Evolutionary conservation across 1,140 invertebrate genomes (phyloP).

Genomic region (Drosophila insularis): DNA sequence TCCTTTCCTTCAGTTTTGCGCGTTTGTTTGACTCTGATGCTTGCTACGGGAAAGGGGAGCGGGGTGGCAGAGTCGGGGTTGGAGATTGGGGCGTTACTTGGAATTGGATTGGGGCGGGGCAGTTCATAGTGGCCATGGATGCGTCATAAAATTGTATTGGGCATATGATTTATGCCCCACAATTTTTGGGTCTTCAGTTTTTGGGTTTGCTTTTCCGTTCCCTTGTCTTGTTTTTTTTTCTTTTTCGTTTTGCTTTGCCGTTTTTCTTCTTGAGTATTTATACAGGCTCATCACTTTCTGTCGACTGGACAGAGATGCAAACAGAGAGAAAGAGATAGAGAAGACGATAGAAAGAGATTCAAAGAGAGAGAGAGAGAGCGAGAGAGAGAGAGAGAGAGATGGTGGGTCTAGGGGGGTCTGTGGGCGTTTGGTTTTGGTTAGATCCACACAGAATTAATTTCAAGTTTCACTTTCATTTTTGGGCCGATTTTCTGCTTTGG

Average conservation of each 20-base stretch:
- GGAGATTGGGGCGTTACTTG: background rate
- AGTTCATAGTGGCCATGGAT: constrained; percentile 43
- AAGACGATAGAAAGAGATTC: background rate
- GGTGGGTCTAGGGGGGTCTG: background rate
- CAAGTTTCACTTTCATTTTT: constrained; percentile 70
- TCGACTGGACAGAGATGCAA: background rate
- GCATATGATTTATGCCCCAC: constrained; percentile 61
- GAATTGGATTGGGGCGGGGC: background rate
- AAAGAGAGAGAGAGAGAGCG: background rate
- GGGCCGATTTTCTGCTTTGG: background rate
- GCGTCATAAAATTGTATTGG: constrained; percentile 67
- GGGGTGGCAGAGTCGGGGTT: too few species aligned
- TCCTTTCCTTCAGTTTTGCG: background rate
- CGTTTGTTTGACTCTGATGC: background rate
- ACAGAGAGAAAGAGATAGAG: background rate
- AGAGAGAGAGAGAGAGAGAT: background rate
- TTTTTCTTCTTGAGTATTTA: constrained; percentile 41
- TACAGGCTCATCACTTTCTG: constrained; percentile 57
- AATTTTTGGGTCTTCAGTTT: constrained; percentile 13
- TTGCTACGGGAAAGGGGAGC: too few species aligned
- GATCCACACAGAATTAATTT: constrained; percentile 63
- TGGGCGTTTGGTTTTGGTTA: background rate
- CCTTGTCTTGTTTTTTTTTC: background rate
- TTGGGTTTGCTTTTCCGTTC: background rate
- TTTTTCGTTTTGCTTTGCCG: background rate